Base-by-base conservation (phyloP, 2,113 vertebrate species). In the Saguinus imperator region DNA sequence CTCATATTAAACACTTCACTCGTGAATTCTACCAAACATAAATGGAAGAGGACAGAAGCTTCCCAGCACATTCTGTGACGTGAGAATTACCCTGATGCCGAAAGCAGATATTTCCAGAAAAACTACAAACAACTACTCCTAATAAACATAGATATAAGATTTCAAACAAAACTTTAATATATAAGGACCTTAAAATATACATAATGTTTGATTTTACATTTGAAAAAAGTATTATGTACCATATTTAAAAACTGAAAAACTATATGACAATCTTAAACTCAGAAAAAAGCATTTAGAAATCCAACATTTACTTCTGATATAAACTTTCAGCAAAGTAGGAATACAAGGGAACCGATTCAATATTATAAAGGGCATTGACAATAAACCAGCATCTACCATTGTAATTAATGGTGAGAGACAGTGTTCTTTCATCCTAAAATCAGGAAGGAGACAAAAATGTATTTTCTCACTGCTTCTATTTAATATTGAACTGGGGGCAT, bases 301-400 rank as follows among this genome's bases (percentile, higher is more conserved):
- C 17, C 75, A 58, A 58, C 23, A 72, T 81, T 12, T 66, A 81
- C 73, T 79, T 25, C 80, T 94, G 18, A 94, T 79, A 48, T 48
- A 61, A 84, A 48, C 11, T 84, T 64, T 40, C 18, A 20, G 12
- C 32, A 85, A 57, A 85, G 32, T 21, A 76, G 58, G 3, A 85
- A 68, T 45, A 25, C 48, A 68, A 68, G 57, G n/a, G 16, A 55
- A 85, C 25, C 18, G 58, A 20, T 37, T 68, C 29, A 70, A 70
- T 7, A 29, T n/a, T 13, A 37, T 12, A 68, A 37, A 43, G 5
- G 6, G 10, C 12, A 13, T 37, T 32, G 45, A 58, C 25, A 25
- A 16, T 40, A 80, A 50, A 80, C 27, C 76, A 80, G 21, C 17
- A 80, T 61, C 16, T 61, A n/a, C 21, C 43, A 55, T 6, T 1